Conservation (phyloP, 2,888 invertebrate species). For the Lasioglossum pauxillum region DNA sequence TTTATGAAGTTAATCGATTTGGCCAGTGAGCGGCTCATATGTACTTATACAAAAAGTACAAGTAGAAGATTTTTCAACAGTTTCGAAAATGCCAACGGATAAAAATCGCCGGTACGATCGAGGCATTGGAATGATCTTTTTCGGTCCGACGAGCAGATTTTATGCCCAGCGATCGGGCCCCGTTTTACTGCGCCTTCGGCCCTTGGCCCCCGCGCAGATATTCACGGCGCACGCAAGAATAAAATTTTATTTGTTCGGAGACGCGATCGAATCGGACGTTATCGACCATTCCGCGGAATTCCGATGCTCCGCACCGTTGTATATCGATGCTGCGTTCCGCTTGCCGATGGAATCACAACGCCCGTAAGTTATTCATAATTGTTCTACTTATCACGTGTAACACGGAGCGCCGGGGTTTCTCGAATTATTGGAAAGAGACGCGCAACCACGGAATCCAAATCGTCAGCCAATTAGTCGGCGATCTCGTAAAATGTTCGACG, state of each 20-base stretch:
- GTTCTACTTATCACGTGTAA: neutral
- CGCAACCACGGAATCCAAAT: neutral
- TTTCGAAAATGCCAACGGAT: neutral
- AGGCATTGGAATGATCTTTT: neutral
- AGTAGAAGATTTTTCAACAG: neutral
- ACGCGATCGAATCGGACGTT: constrained; percentile 5
- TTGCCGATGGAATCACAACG: neutral
- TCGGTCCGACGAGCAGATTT: neutral
- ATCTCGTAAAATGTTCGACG: neutral
- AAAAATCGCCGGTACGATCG: neutral
- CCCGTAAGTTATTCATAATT: constrained; percentile 6
- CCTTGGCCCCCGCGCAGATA: neutral
- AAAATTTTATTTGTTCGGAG: constrained; percentile 10
- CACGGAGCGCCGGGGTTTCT: neutral
- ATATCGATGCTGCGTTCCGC: neutral
- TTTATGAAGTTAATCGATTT: too few relatives aligned
- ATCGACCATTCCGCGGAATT: neutral
- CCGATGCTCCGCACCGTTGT: neutral
- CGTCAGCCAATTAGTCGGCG: neutral
- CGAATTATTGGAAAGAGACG: neutral
- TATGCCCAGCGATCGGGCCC: neutral
- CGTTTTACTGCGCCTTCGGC: neutral
- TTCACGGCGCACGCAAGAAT: neutral
- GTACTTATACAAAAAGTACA: too few relatives aligned
- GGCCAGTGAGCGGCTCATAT: too few relatives aligned